Conservation (phyloP, 2,113 vertebrate species). For the Corvus cornix region DNA sequence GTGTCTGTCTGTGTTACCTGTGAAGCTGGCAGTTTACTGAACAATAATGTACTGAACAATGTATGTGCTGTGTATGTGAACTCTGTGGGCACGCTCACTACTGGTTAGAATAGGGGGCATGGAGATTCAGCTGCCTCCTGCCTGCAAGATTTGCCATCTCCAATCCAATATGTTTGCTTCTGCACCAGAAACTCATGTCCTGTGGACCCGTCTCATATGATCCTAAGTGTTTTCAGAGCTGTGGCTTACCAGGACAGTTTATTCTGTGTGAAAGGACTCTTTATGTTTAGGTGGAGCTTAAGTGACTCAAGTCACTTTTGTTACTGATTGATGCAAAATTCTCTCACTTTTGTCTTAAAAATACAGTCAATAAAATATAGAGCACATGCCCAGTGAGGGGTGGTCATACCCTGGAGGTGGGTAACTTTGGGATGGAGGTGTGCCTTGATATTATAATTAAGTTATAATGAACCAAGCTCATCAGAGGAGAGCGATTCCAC, state of each 20-base stretch:
- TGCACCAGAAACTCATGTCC: not conserved
- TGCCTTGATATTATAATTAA: not conserved
- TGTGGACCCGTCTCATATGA: not conserved
- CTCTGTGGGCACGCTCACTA: not conserved
- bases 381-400: not conserved
- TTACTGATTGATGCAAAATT: not conserved
- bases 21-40: not conserved
- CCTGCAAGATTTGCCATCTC: not conserved
- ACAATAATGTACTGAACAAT: not conserved
- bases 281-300: not conserved
- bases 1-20: not conserved
- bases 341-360: not conserved
- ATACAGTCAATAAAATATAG: not conserved
- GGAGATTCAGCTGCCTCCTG: not conserved
- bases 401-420: not conserved
- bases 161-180: not conserved
- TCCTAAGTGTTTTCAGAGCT: not conserved
- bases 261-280: not conserved
- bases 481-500: not conserved
- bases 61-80: too few species aligned
- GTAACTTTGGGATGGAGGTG: not conserved
- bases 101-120: not conserved
- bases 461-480: not conserved
- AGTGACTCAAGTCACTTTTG: not conserved
- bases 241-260: not conserved